These are phyloP conservation scores for Zosterops pallidus DNA, from an alignment of 2,113 vertebrate genomes.

Conservation along the genomic window DNA sequence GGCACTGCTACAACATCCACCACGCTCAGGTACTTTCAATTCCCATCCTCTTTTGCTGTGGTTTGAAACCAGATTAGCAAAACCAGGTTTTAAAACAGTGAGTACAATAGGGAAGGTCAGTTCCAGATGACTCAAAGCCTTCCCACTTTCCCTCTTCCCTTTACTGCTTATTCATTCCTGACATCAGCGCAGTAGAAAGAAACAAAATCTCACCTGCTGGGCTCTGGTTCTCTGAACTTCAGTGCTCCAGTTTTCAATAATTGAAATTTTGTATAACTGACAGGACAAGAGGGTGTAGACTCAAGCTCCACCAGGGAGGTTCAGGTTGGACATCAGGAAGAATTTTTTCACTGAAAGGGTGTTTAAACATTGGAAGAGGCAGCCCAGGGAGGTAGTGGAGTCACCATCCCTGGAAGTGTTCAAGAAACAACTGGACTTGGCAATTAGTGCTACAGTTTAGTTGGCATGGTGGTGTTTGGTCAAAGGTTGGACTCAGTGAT, in stretches of 20 bases:
- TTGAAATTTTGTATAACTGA: not conserved
- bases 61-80: not conserved
- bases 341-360: not conserved
- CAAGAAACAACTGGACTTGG: not conserved
- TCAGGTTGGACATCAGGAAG: not conserved
- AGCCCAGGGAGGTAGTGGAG: not conserved
- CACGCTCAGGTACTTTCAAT: not conserved
- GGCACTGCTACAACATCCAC: not conserved
- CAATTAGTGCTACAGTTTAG: accelerated
- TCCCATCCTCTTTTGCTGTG: not conserved
- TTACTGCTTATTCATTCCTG: not conserved
- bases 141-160: not conserved
- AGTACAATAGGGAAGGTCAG: not conserved
- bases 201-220: not conserved
- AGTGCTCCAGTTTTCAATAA: not conserved
- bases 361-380: not conserved
- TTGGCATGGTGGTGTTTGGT: not conserved
- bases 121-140: not conserved
- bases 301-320: not conserved
- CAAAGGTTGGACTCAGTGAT: not conserved
- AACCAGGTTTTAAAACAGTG: not conserved
- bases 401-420: not conserved
- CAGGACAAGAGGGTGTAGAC: not conserved
- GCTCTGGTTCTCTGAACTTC: not conserved
- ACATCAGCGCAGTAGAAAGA: not conserved